Evolutionary conservation across 2,888 invertebrate species (phyloP), one percentile per base, ranked within the genome.

Genomic region (Amphipoea oculea): DNA sequence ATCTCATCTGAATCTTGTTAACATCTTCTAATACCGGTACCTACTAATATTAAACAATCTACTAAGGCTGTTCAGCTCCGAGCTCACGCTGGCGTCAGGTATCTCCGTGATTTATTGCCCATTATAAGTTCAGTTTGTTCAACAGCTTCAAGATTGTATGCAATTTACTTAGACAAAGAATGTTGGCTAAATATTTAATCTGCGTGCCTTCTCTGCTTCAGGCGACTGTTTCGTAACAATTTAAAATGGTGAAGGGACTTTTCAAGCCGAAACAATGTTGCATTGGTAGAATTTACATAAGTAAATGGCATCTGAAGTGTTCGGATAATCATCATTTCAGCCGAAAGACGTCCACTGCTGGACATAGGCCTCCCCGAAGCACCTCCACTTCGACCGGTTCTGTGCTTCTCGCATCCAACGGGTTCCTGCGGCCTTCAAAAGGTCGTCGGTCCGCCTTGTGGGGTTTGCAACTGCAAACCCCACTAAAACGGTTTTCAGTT

Each of bases 181-280:
- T 89, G 82, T 83, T 57, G 82, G 80, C 75, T 86, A 85, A 91
- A 91, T 91, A 90, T 90, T 91, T 91, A 91, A 91, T 90, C 83
- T 82, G 79, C 76, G 77, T 82, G 84, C 86, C 84, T 88, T 84
- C 63, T 81, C 72, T 78, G 65, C 78, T 86, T 71, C 70, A 71
- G 70, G 79, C 69, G 78, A 63, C 73, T 29, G 48, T 73, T 77
- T 76, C 63, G 14, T 5, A 54, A 63, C 45, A 40, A 20, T 6
- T 76, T 48, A 42, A 78, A 57, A 67, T 29, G 17, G 48, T 40
- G n/a, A 62, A 75, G 2, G 67, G 51, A 9, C 14, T n/a, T 62
- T 40, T 29, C 17, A 42, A 17, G 51, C 14, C 17, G 62, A 62
- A 23, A 67, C 3, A 45, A 23, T 82, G 14, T 76, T 48, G 7